Base-by-base conservation (phyloP, 2,888 invertebrate genomes). In the Poecilobothrus nobilitatus region DNA sequence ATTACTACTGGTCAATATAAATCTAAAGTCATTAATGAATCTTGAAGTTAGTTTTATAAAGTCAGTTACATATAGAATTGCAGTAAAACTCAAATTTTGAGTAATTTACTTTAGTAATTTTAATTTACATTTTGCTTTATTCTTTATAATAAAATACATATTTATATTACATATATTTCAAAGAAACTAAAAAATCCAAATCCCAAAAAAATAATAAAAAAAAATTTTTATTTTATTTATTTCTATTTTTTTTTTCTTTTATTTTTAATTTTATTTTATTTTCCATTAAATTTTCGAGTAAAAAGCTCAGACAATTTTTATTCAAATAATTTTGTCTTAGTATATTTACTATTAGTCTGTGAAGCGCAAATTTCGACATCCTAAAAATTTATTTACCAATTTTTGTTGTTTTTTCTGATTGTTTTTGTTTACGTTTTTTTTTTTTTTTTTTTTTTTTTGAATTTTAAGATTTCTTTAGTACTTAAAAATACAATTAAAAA, bases 281-380 rank as follows among this genome's bases (percentile, higher is more conserved):
- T 53, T 53, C 53, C 18, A 18, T 53, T 53, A 53, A 53, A 53
- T 53, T 53, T 53, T 53, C 12, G 18, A 3, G 15, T 53, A 18
- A 8, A 18, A 53, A 53, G n/a, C 53, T 53, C 53, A 53, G 18
- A n/a, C 18, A 18, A 53, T 53, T 53, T 53, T 18, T 53, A 12
- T 18, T 53, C 7, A 41, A 53, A 53, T 18, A 18, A 15, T 53
- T 27, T 27, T 27, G 5, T 53, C 53, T 53, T 53, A 53, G 53
- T 53, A 53, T 53, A 53, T 53, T 53, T 53, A 53, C 53, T 53
- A 53, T 53, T 27, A 18, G 53, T 53, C 18, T 53, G 9, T 53
- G 18, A 53, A 53, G 53, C 53, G 53, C 53, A 53, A 53, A 53
- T 53, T 53, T 53, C 53, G 53, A 53, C 53, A 53, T 18, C 53